These are phyloP conservation scores for Lochmaea crataegi DNA, from an alignment of 2,888 invertebrate species.

Conservation along the genomic window DNA sequence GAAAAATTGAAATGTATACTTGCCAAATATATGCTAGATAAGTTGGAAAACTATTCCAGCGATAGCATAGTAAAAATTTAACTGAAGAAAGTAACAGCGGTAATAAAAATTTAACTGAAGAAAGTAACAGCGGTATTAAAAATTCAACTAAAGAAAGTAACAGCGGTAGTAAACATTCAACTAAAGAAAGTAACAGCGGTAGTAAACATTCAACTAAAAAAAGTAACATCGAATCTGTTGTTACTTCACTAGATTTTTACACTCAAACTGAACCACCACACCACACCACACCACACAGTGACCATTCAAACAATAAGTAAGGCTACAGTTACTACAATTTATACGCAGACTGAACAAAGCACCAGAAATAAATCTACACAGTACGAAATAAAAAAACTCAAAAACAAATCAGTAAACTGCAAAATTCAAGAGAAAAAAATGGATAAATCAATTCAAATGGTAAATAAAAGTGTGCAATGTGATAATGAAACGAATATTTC, in stretches of 20 bases:
- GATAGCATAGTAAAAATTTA: background rate
- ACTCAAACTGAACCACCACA: background rate
- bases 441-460: background rate
- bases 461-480: background rate
- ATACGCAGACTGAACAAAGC: background rate
- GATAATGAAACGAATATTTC: background rate
- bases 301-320: background rate
- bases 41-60: slow-evolving; percentile 2
- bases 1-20: slow-evolving; percentile 23
- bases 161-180: too few species aligned
- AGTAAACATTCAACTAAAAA: background rate
- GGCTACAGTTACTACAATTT: background rate
- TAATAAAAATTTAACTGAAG: too few species aligned
- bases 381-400: too few species aligned
- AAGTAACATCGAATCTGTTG: background rate
- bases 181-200: too few species aligned
- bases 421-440: background rate
- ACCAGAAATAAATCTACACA: too few species aligned
- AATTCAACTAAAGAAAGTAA: too few species aligned
- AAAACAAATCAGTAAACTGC: background rate
- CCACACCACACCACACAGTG: too few species aligned
- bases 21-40: slow-evolving; percentile 27
- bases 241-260: background rate
- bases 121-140: too few species aligned
- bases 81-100: too few species aligned